Evolutionary conservation across 2,888 invertebrate genomes (phyloP).

Genomic region (Ophion obscuratus): DNA sequence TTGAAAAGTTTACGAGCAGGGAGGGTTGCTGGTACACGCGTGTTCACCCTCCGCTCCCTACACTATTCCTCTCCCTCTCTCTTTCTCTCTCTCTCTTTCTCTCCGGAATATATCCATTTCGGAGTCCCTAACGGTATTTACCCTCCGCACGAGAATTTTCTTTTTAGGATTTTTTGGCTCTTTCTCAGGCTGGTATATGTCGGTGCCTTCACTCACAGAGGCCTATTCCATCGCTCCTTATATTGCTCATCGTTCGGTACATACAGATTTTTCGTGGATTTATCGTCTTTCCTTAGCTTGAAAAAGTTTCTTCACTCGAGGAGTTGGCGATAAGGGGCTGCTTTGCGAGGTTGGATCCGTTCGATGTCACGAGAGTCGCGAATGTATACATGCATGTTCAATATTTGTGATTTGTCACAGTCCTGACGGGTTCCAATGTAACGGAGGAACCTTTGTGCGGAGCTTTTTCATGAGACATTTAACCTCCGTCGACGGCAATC

Average conservation of each 20-base stretch:
- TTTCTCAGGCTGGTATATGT: background rate
- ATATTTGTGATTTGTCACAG: background rate
- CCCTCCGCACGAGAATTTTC: constrained; percentile 39
- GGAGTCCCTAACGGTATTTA: constrained; percentile 46
- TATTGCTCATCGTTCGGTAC: constrained; percentile 52
- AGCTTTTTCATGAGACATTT: background rate
- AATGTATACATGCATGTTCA: constrained; percentile 27
- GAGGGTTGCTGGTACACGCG: constrained; percentile 55
- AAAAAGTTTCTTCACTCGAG: constrained; percentile 39
- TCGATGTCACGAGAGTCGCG: constrained; percentile 16
- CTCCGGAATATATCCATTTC: constrained; percentile 36
- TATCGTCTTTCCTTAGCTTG: constrained; percentile 24
- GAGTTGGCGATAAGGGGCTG: background rate
- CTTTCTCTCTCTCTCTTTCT: constrained; percentile 23
- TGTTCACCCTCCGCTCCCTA: constrained; percentile 22
- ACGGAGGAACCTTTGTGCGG: background rate
- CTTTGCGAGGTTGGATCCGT: constrained; percentile 17
- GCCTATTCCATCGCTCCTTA: constrained; percentile 36
- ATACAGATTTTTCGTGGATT: constrained; percentile 15
- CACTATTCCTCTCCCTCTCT: constrained; percentile 13
- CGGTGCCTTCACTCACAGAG: constrained; percentile 42
- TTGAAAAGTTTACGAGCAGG: constrained; percentile 62
- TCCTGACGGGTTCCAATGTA: background rate
- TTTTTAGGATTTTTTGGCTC: constrained; percentile 39
- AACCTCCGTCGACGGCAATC: background rate